These are phyloP conservation scores for Deilephila porcellus DNA, from an alignment of 2,888 invertebrate species.

Conservation along the genomic window DNA sequence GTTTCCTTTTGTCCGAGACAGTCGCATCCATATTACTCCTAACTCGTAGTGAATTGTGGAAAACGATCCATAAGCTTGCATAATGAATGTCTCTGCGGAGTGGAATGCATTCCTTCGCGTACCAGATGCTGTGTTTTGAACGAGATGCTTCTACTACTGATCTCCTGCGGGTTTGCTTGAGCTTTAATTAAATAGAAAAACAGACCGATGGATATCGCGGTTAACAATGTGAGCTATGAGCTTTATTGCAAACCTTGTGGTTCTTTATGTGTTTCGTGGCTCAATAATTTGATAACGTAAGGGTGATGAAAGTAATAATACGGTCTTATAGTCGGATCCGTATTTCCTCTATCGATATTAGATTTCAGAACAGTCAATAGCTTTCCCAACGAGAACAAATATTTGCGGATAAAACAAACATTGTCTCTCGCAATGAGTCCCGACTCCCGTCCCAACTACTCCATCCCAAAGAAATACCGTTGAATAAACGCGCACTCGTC, in stretches of 20 bases:
- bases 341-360: background rate
- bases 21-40: conserved; percentile 17
- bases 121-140: conserved; percentile 24
- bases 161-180: background rate
- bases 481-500: background rate
- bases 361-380: background rate
- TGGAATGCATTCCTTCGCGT: conserved; percentile 27
- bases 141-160: background rate
- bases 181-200: background rate
- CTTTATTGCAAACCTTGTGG: background rate
- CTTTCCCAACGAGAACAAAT: background rate
- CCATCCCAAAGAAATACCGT: background rate
- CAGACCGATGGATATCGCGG: background rate
- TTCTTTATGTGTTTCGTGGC: background rate
- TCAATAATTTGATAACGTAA: background rate
- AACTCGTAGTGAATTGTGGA: conserved; percentile 9
- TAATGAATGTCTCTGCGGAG: conserved; percentile 21
- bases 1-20: background rate
- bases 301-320: background rate
- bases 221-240: background rate
- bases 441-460: background rate
- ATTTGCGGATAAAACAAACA: background rate
- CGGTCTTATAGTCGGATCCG: background rate
- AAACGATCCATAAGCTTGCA: conserved; percentile 24
- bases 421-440: background rate